Evolutionary conservation across 2,888 invertebrate species (phyloP), one percentile per base, ranked within the genome.

Genomic region (Uropetala carovei): DNA sequence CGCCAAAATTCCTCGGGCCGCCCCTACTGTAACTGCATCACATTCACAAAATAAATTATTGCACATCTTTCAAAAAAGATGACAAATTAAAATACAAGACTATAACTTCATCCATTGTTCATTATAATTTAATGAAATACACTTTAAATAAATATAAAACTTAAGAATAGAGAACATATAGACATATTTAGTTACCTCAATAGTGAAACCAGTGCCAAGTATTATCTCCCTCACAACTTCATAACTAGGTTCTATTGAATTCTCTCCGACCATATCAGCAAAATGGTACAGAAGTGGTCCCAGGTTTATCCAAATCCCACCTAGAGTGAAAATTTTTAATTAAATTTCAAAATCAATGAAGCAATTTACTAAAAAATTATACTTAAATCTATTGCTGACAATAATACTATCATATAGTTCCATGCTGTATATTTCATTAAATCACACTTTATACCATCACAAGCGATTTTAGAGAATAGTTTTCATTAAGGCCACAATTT

Each of bases 181-280:
- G 18, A 57, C 68, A 92, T 14, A 16, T 7, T 0, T 58, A 92
- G 93, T 96, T 94, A 97, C 97, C 95, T 98, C 95, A 94, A 98
- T 96, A 94, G 96, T 96, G 94, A 98, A 99, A 82, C 99, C 99
- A 89, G 98, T 96, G 93, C 97, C 97, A 93, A 96, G 96, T 93
- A 99, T 98, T 92, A 99, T 97, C 82, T 97, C 96, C 93, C 97
- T 95, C 16, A 98, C 95, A 93, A 98, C 97, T 94, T 98, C 98
- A 94, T 98, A 99, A 43, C 98, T 98, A 0, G 99, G 98, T 94
- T 99, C 99, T 93, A 99, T 98, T 93, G 99, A 99, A 94, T 97
- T 97, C 94, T 99, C 98, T 75, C 97, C 97, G 9, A 97, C 97
- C 95, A 98, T 97, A 94, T 99, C 99, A 93, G 98, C 97, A 95